These are phyloP conservation scores for Xenops minutus DNA, from an alignment of 2,797 vertebrate genomes.

Conservation along the genomic window DNA sequence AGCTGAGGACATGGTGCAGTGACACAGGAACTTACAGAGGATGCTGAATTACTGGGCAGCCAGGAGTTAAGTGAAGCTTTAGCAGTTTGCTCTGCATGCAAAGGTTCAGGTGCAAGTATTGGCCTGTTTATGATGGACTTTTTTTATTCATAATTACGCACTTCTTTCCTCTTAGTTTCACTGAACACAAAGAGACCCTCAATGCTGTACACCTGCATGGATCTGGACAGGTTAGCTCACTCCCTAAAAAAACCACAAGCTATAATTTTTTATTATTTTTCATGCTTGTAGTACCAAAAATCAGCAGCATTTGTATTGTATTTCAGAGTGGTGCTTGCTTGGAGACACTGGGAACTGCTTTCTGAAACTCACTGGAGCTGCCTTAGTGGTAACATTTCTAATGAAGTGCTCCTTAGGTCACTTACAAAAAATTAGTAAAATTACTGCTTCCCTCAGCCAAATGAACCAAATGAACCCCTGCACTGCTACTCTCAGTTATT, in stretches of 20 bases:
- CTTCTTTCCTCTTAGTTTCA: background rate
- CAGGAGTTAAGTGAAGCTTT: background rate
- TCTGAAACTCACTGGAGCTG: background rate
- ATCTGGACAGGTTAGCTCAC: background rate
- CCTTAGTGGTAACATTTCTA: background rate
- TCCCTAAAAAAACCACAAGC: background rate
- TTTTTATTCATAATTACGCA: background rate
- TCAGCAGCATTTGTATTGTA: background rate
- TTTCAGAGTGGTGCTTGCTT: background rate
- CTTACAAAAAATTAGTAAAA: background rate
- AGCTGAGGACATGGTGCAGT: background rate
- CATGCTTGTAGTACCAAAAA: background rate
- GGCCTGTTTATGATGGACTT: accelerated
- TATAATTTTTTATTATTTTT: background rate
- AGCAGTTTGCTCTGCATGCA: background rate
- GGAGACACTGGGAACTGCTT: background rate
- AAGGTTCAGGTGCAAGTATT: background rate
- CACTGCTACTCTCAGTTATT: background rate
- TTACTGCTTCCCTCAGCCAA: background rate
- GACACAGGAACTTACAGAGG: background rate
- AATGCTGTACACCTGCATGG: background rate
- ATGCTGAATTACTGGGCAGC: background rate
- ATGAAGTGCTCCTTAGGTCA: background rate
- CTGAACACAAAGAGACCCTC: background rate
- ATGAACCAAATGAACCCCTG: background rate